Percentiles rank a stretch among this genome's conserved stretches.
phyloP scores from a whole-genome alignment of 2,888 invertebrate genomes.

The Prosapia bicincta region DNA sequence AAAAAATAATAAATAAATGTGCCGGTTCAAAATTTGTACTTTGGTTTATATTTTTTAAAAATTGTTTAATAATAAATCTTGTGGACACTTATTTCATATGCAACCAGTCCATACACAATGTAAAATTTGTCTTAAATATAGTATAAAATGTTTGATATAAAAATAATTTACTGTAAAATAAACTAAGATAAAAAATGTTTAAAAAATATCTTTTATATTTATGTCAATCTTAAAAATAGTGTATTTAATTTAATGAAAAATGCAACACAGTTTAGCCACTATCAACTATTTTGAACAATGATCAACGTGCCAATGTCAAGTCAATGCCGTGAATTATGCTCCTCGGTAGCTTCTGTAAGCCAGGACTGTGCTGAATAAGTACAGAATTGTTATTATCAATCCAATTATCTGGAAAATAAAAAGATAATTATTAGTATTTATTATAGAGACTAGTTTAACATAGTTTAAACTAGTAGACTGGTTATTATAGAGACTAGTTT shows the following conservation, averaged over 20 bases:
- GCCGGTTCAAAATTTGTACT: no score
- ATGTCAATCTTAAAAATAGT: background rate
- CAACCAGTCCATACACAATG: no score
- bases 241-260: background rate
- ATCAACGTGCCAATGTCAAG: background rate
- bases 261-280: background rate
- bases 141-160: background rate
- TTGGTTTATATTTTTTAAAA: no score
- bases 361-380: slow-evolving; percentile 71
- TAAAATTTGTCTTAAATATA: no score
- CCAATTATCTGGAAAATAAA: slow-evolving; percentile 66
- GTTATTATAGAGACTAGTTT: no score
- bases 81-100: no score
- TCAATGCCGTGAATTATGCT: slow-evolving; percentile 50
- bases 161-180: background rate
- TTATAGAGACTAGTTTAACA: no score
- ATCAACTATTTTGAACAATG: background rate
- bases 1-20: no score
- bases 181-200: background rate
- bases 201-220: background rate
- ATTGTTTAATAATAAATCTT: no score
- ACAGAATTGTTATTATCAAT: slow-evolving; percentile 65
- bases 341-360: slow-evolving; percentile 75
- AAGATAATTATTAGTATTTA: background rate
- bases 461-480: no score